phyloP scores from a whole-genome alignment of 2,888 invertebrate species.

The Drosophila engyochracea region DNA sequence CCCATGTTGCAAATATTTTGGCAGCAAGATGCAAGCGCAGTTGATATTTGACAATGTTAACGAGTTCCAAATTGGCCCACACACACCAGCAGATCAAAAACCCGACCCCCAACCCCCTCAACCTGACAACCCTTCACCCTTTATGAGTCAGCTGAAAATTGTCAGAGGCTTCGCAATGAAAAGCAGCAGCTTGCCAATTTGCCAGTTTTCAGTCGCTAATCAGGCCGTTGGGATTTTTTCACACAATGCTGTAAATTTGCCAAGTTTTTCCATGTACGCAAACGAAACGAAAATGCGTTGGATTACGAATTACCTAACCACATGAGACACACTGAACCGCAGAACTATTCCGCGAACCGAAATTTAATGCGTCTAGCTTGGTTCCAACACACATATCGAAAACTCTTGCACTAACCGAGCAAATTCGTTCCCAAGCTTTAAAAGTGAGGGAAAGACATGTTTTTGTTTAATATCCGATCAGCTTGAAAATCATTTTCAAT shows the following conservation, averaged over 20 bases:
- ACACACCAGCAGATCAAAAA: slow-evolving; percentile 18
- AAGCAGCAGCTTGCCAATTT: slow-evolving; percentile 23
- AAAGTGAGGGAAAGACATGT: background rate
- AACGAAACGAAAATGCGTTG: slow-evolving; percentile 22
- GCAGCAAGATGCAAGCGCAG: slow-evolving; percentile 68
- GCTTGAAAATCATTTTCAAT: background rate
- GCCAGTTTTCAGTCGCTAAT: slow-evolving; percentile 46
- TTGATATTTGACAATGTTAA: slow-evolving; percentile 67
- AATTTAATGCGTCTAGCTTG: background rate
- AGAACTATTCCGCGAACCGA: background rate
- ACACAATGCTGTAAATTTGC: slow-evolving; percentile 29
- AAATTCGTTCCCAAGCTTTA: background rate
- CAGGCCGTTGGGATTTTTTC: slow-evolving; percentile 48
- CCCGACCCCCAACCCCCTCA: background rate
- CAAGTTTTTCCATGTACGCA: background rate
- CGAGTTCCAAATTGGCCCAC: slow-evolving; percentile 66
- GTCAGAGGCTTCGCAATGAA: slow-evolving; percentile 11
- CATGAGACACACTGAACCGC: background rate
- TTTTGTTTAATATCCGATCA: background rate
- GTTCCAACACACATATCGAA: background rate
- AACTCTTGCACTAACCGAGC: background rate
- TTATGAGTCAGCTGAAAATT: background rate
- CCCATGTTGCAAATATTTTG: slow-evolving; percentile 68
- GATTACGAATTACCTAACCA: slow-evolving; percentile 12
- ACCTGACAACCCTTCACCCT: background rate